Conservation (phyloP, 2,113 vertebrate genomes). For the Oncorhynchus tshawytscha region DNA sequence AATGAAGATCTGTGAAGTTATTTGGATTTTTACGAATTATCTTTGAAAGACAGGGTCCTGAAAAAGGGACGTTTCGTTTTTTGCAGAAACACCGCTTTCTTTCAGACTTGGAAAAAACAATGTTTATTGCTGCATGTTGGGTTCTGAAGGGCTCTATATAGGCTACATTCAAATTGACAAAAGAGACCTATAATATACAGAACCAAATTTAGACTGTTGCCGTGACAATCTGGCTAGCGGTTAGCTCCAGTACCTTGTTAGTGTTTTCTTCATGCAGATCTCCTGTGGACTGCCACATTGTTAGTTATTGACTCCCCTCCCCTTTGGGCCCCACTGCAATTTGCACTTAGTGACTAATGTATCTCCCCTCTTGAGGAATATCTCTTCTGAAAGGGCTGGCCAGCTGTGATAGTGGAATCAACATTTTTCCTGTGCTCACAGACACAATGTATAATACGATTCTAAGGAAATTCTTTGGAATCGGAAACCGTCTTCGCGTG, state of each 20-base stretch:
- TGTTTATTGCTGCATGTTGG: no score
- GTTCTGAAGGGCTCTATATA: no score
- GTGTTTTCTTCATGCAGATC: background rate
- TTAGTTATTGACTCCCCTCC: slow-evolving; percentile 2
- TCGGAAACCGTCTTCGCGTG: background rate
- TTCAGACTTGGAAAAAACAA: no score
- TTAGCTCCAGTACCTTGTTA: background rate
- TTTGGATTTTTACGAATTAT: no score
- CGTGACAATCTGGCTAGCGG: no score
- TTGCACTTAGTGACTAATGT: slow-evolving; percentile 31
- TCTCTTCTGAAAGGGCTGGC: background rate
- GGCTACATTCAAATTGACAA: no score
- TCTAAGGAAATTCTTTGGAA: background rate
- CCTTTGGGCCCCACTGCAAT: background rate
- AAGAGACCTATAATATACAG: no score
- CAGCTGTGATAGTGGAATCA: slow-evolving; percentile 23
- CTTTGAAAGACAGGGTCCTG: no score
- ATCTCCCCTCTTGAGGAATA: background rate
- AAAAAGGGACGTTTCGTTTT: no score
- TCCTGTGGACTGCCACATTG: slow-evolving; percentile 20
- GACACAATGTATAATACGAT: background rate
- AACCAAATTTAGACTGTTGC: no score
- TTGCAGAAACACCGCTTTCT: no score
- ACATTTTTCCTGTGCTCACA: slow-evolving; percentile 24
- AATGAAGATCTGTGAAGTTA: no score